Evolutionary conservation across 1,140 invertebrate species (phyloP).

Genomic region (Drosophila bocki): DNA sequence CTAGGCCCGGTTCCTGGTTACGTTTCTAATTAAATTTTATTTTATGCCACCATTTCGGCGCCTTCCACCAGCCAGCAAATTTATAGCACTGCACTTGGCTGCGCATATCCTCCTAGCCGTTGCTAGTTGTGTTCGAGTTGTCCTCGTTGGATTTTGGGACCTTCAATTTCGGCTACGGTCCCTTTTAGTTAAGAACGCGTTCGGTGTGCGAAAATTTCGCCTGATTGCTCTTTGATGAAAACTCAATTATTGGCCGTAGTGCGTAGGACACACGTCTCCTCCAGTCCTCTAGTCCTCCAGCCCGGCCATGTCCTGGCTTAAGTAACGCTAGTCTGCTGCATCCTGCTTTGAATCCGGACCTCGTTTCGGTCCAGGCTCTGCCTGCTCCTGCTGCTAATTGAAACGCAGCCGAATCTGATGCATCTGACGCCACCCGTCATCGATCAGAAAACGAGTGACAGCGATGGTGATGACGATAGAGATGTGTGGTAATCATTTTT

Average conservation of each 20-base stretch:
- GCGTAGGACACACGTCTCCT: conserved; percentile 33
- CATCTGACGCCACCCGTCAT: conserved; percentile 39
- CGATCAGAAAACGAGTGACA: conserved; percentile 33
- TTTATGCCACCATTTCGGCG: conserved; percentile 82
- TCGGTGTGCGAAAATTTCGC: conserved; percentile 82
- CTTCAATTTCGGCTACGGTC: conserved; percentile 44
- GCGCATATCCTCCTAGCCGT: conserved; percentile 46
- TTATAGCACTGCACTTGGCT: conserved; percentile 71
- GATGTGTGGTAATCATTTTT: neutral
- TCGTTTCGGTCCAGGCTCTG: conserved; percentile 2
- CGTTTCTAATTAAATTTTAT: conserved; percentile 84
- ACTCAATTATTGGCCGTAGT: conserved; percentile 75
- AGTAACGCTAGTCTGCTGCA: conserved; percentile 49
- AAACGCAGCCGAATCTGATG: conserved; percentile 56
- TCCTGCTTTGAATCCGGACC: conserved; percentile 33
- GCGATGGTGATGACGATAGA: neutral
- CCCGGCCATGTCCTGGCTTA: conserved; percentile 46
- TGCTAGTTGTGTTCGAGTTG: conserved; percentile 17
- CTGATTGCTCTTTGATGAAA: conserved; percentile 84
- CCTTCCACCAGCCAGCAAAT: conserved; percentile 66
- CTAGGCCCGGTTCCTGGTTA: conserved; percentile 56
- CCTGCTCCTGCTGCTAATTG: conserved; percentile 46
- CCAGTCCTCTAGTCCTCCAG: conserved; percentile 1
- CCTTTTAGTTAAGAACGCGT: conserved; percentile 82
- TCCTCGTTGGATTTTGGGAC: conserved; percentile 17